Percentiles rank a stretch among this genome's conserved stretches.
Conservation (phyloP, 2,113 vertebrate genomes). For the Protobothrops mucrosquamatus region DNA sequence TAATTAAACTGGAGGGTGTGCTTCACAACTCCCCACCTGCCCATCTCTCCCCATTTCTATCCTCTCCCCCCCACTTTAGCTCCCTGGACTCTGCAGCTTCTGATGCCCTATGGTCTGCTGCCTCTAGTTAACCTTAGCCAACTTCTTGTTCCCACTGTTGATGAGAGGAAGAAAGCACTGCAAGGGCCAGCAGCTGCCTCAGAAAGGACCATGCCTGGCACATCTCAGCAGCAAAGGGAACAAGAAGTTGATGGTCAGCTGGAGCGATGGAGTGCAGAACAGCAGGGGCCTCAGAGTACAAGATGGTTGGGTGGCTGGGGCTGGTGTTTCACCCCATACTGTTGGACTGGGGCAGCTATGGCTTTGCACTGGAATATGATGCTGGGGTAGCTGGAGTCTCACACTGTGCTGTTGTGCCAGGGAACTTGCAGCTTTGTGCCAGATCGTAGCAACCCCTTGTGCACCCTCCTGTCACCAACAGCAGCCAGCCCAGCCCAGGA, state of each 20-base stretch:
- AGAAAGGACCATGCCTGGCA: not conserved
- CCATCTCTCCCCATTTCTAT: not conserved
- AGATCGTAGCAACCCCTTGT: not conserved
- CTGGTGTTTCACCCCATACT: not conserved
- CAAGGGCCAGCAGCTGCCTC: not conserved
- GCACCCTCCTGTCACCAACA: not conserved
- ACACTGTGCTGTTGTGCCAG: not conserved
- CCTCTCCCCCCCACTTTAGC: not conserved
- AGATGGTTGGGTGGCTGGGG: not conserved
- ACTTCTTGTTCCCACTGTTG: not conserved
- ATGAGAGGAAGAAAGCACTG: not conserved
- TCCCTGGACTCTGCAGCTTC: not conserved
- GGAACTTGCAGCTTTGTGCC: not conserved
- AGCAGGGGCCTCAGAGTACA: not conserved
- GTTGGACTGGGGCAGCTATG: not conserved
- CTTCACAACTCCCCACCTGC: not conserved
- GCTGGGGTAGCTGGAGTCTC: not conserved
- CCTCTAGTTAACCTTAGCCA: not conserved
- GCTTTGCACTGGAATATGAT: not conserved
- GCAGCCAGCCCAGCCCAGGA: not conserved
- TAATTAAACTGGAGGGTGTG: no score
- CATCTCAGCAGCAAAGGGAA: not conserved
- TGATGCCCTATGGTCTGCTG: not conserved
- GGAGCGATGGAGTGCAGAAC: fast-evolving
- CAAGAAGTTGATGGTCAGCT: not conserved